Base-by-base conservation (phyloP, 2,113 vertebrate genomes). In the Uropsilus gracilis region DNA sequence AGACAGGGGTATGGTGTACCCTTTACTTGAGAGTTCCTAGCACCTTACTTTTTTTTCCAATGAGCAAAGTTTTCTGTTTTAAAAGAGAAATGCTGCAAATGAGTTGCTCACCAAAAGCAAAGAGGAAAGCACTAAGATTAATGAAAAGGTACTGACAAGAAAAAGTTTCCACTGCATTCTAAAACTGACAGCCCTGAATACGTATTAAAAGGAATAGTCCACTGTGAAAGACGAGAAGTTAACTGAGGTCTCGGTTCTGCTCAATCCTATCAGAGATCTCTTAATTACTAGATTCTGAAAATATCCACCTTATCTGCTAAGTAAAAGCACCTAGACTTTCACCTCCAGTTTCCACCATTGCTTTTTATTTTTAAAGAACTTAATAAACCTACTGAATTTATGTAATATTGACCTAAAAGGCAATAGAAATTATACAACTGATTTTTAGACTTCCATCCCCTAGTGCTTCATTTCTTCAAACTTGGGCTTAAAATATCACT, bases 241-340 rank as follows among this genome's bases (percentile, higher is more conserved):
- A 76, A 85, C 89, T 46, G 61, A 97, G 55, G 84, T 28, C 81
- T 85, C 82, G 34, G 82, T 86, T 88, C 63, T 57, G 37, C 66
- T 95, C 92, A 96, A 94, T 96, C 83, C 92, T 97, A 97, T 97
- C 97, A 97, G 80, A 95, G 89, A 97, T 97, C 96, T 97, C 94
- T 94, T 96, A 94, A 97, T 97, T 97, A 96, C 83, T 17, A 32
- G 91, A 92, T 96, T 94, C 93, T 87, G 89, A 95, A 97, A 97
- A 91, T 94, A 95, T 48, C 90, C 57, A 37, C 73, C 94, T 94
- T 95, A 96, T 97, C 96, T 88, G 50, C 76, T 88, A 24, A 88
- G 89, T 69, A 42, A 91, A 95, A 92, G 90, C 50, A 87, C 26
- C 26, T 53, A 94, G 82, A 94, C 81, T 94, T 97, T 72, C 57